These are phyloP conservation scores for Odontocolon sp. DNA, from an alignment of 2,888 invertebrate genomes.

Conservation along the genomic window DNA sequence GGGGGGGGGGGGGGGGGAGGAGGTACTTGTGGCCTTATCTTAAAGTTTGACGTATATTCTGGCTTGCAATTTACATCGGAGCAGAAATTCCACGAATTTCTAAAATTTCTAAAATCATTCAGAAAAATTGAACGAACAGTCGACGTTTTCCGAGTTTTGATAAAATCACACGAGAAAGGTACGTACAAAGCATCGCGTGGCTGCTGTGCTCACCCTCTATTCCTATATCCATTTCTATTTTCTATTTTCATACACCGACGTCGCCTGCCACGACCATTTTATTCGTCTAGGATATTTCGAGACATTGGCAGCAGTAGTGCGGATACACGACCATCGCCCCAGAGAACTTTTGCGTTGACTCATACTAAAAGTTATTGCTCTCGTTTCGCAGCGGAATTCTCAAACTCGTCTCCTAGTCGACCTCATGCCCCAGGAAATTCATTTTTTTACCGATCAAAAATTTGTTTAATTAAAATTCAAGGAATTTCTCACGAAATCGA, in stretches of 20 bases:
- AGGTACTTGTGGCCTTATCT: background rate
- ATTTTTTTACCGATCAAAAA: no score
- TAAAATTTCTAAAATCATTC: background rate
- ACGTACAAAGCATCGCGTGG: background rate
- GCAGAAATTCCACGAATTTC: background rate
- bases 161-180: background rate
- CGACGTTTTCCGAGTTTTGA: background rate
- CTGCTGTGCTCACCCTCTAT: conserved; percentile 64
- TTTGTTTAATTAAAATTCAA: no score
- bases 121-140: background rate
- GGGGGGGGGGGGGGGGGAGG: background rate
- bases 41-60: background rate
- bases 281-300: conserved; percentile 79
- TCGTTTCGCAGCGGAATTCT: no score
- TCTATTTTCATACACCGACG: conserved; percentile 56
- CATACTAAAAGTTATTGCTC: no score
- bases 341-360: no score
- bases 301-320: conserved; percentile 59
- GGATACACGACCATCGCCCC: no score
- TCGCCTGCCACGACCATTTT: conserved; percentile 74
- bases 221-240: conserved; percentile 69
- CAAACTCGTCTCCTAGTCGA: no score
- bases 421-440: no score
- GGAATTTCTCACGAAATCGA: no score
- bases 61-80: no score